Percentiles rank a stretch among this genome's conserved stretches.
Conservation (phyloP, 2,113 vertebrate species). For the Chaetops frenatus region DNA sequence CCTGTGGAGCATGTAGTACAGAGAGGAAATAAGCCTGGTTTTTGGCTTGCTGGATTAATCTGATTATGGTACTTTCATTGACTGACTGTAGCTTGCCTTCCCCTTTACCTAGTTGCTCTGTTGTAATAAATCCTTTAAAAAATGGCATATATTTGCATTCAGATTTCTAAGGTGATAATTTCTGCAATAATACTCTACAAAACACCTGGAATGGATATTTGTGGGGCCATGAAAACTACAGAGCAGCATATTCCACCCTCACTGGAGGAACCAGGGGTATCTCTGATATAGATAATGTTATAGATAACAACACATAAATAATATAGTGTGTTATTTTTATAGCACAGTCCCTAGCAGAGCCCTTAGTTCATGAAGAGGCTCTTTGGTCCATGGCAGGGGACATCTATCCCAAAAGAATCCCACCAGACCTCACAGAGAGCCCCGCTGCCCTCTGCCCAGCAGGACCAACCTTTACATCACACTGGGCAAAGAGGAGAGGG, state of each 20-base stretch:
- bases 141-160: background rate
- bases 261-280: background rate
- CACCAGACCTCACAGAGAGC: background rate
- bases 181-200: background rate
- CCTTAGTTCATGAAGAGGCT: background rate
- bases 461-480: background rate
- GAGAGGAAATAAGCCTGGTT: background rate
- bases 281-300: background rate
- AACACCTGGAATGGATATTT: background rate
- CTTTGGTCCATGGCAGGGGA: background rate
- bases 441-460: background rate
- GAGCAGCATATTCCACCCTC: background rate
- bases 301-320: background rate
- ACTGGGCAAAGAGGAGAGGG: background rate
- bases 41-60: background rate
- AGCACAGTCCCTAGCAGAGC: background rate
- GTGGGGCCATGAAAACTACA: background rate
- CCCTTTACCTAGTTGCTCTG: background rate
- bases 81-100: background rate
- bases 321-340: background rate
- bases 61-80: background rate
- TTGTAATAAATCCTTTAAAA: background rate
- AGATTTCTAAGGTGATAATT: background rate
- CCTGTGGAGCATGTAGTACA: fast-evolving
- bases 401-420: background rate